phyloP scores from a whole-genome alignment of 2,113 vertebrate species.

The Sakesphorus luctuosus region DNA sequence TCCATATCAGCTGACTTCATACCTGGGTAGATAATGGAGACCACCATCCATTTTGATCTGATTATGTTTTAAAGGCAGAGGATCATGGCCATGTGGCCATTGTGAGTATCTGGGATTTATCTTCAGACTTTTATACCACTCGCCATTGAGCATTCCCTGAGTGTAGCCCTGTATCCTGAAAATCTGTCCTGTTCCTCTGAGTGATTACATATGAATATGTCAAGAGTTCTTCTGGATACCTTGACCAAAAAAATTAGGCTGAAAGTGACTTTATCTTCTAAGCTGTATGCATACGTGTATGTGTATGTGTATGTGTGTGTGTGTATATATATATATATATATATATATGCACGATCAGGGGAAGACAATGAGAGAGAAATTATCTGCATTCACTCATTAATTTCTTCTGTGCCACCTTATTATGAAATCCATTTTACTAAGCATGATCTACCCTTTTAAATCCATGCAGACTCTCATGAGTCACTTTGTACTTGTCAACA shows the following conservation, averaged over 20 bases:
- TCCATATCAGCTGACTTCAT: neutral
- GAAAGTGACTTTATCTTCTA: neutral
- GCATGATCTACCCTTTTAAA: slow-evolving; percentile 2
- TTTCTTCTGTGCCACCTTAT: neutral
- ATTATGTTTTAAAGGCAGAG: neutral
- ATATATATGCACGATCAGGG: neutral
- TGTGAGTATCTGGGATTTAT: neutral
- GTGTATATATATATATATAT: neutral
- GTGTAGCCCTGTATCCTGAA: neutral
- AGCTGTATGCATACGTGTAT: neutral
- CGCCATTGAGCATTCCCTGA: accelerated
- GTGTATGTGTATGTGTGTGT: too few relatives aligned
- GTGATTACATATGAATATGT: neutral
- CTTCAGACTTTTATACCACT: neutral
- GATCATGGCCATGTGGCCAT: neutral
- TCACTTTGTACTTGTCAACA: neutral
- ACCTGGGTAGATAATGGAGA: neutral
- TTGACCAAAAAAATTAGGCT: neutral
- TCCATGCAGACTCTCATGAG: neutral
- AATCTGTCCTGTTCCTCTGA: neutral
- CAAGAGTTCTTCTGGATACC: neutral
- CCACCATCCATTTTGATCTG: neutral
- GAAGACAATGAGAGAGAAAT: neutral
- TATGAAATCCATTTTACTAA: neutral
- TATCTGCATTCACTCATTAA: neutral